Evolutionary conservation across 2,797 vertebrate genomes (phyloP), one percentile per base, ranked within the genome.

Genomic region (Xenopus petersii): DNA sequence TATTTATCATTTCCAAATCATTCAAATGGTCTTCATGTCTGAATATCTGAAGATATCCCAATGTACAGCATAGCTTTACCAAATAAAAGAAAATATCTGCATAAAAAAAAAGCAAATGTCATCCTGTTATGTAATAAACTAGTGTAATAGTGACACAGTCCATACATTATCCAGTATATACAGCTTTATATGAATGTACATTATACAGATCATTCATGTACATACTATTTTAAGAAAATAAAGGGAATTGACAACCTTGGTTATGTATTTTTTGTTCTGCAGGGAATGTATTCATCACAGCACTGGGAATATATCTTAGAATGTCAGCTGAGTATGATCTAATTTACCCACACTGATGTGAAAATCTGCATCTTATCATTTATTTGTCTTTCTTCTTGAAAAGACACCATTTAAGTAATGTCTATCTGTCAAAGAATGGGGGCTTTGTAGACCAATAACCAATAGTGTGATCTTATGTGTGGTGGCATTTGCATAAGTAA

Each of bases 141-240:
- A 95, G 94, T 95, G 94, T 95, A 96, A 95, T 98, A 97, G 94
- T 98, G 94, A 96, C 92, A 93, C 94, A 93, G 70, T 73, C 95
- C 94, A 93, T 93, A 93, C 97, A 94, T 93, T 96, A 97, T 94
- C 92, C 85, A 90, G 86, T 96, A 97, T 95, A 96, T 96, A 96
- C 94, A 97, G 81, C 94, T 98, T 98, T 98, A 95, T 98, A 98
- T 98, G 95, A 98, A 96, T 98, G 96, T 98, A 99, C 95, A 98
- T 98, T 98, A 91, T 94, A 91, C 82, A 94, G 93, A 97, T 95
- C 94, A 91, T 93, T 93, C 89, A 89, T 95, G 96, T 98, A 98
- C 94, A 99, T 95, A 99, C 93, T 95, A 97, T 98, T 99, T 98
- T 98, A 96, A 96, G 93, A 95, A 93, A 92, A 91, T 92, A 93